phyloP scores from a whole-genome alignment of 2,888 invertebrate genomes.

The Strigamia maritima region DNA sequence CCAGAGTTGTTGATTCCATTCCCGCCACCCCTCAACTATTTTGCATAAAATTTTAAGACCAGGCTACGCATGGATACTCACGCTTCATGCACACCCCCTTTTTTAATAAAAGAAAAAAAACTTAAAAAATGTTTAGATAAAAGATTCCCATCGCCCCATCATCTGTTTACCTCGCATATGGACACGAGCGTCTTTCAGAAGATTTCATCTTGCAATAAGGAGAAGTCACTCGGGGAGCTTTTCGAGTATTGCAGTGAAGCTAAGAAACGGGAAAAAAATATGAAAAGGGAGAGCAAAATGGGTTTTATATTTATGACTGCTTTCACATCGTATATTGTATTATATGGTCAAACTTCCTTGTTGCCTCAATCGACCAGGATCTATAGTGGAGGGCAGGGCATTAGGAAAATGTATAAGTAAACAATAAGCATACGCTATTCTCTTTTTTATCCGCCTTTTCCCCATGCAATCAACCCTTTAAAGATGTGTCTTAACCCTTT shows the following conservation, averaged over 20 bases:
- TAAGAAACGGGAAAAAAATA: not conserved
- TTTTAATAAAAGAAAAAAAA: not conserved
- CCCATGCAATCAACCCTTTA: not conserved
- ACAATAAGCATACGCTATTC: not conserved
- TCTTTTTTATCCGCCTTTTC: not conserved
- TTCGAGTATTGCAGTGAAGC: not conserved
- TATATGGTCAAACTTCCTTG: constrained; percentile 23
- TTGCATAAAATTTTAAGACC: constrained; percentile 23
- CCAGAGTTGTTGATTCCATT: constrained; percentile 6
- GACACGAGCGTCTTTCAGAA: not conserved
- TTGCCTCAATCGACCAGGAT: constrained; percentile 19
- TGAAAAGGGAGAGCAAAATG: not conserved
- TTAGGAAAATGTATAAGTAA: constrained; percentile 1
- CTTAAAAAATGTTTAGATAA: not conserved
- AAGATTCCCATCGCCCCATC: not conserved
- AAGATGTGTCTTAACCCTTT: not conserved
- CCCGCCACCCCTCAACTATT: not conserved
- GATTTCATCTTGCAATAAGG: not conserved
- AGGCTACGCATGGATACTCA: constrained; percentile 8
- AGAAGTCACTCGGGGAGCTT: not conserved
- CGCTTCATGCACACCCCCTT: not conserved
- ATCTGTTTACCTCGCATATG: not conserved
- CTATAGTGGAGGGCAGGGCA: not conserved
- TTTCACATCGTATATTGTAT: constrained; percentile 6
- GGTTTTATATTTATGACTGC: constrained; percentile 3